Evolutionary conservation across 2,888 invertebrate genomes (phyloP).

Genomic region (Caenorhabditis virilis): DNA sequence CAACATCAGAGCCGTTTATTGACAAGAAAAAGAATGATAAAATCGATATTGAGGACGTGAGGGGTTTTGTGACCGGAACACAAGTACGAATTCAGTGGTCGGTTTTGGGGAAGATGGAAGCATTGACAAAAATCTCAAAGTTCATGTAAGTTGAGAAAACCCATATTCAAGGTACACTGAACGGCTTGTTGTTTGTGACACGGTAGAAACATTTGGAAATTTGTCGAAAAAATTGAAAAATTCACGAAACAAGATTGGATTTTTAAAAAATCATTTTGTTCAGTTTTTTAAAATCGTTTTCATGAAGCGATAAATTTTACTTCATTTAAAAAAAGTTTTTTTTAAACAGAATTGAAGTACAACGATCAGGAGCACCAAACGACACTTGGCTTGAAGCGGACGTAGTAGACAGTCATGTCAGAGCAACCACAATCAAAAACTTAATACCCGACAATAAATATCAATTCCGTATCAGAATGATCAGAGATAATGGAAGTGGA

Average conservation of each 20-base stretch:
- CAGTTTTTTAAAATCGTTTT: too few species aligned
- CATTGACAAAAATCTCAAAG: constrained; percentile 34
- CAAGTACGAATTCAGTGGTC: constrained; percentile 52
- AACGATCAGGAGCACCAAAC: constrained; percentile 21
- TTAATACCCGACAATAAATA: constrained; percentile 47
- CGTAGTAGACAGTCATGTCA: constrained; percentile 51
- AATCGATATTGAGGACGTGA: constrained; percentile 41
- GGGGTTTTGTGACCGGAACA: constrained; percentile 49
- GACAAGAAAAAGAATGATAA: constrained; percentile 34
- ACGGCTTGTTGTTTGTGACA: too few species aligned
- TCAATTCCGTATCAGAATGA: constrained; percentile 44
- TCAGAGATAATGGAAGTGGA: constrained; percentile 34
- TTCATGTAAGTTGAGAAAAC: too few species aligned
- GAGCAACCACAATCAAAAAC: constrained; percentile 55
- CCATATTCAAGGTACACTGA: too few species aligned
- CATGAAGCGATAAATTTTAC: constrained; percentile 2
- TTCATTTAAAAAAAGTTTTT: neutral
- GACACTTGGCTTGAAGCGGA: constrained; percentile 49
- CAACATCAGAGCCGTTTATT: constrained; percentile 43
- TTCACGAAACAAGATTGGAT: too few species aligned
- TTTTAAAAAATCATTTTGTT: too few species aligned
- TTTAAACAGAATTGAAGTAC: constrained; percentile 36
- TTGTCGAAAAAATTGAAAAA: too few species aligned
- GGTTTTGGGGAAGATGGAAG: constrained; percentile 39
- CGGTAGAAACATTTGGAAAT: too few species aligned